Conservation (phyloP, 2,888 invertebrate genomes). For the Pyrgus malvae region DNA sequence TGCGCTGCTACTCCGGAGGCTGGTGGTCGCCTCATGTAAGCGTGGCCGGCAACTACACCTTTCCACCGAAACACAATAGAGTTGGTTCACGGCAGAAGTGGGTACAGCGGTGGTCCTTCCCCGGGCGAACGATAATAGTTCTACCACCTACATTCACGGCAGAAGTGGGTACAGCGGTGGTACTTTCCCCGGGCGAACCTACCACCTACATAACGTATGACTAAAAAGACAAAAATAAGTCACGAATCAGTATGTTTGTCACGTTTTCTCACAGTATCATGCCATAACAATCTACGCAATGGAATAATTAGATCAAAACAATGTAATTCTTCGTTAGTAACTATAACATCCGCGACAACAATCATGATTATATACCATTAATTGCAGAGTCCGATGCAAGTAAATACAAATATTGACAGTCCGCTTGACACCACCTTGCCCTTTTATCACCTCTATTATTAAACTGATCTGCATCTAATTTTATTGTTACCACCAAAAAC, state of each 20-base stretch:
- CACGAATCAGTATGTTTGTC: too few relatives aligned
- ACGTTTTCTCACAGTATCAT: not conserved
- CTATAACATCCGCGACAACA: conserved; percentile 39
- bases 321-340: conserved; percentile 42
- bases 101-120: too few relatives aligned
- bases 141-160: too few relatives aligned
- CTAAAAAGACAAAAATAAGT: not conserved
- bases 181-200: too few relatives aligned
- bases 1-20: too few relatives aligned
- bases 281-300: not conserved
- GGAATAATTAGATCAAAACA: conserved; percentile 30
- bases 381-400: conserved; percentile 36
- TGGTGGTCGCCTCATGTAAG: too few relatives aligned
- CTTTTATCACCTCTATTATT: conserved; percentile 66
- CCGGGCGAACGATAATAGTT: too few relatives aligned
- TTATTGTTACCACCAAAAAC: conserved; percentile 44
- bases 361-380: conserved; percentile 43
- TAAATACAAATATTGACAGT: conserved; percentile 76
- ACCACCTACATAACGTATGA: too few relatives aligned
- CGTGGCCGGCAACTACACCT: too few relatives aligned
- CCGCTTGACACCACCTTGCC: conserved; percentile 72
- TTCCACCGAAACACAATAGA: too few relatives aligned
- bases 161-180: too few relatives aligned
- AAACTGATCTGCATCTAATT: conserved; percentile 54
- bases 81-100: too few relatives aligned